Conservation (phyloP, 1,140 invertebrate genomes). For the Drosophila arizonae region DNA sequence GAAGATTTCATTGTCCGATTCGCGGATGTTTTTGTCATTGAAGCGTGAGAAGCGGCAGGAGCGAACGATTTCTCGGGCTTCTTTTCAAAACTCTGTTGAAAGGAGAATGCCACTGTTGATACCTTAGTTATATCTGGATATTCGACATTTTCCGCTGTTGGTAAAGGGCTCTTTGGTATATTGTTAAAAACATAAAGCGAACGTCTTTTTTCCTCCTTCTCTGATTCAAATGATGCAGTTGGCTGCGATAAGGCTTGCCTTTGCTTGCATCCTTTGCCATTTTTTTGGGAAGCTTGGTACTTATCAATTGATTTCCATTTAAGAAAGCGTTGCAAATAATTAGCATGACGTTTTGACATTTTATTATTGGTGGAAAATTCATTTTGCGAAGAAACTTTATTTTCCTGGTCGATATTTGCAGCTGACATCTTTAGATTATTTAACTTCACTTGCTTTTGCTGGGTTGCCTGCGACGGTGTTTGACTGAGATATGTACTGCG, state of each 20-base stretch:
- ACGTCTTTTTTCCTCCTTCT: neutral
- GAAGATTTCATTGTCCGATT: too few species aligned
- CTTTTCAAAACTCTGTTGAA: too few species aligned
- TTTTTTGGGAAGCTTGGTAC: neutral
- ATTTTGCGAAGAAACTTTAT: neutral
- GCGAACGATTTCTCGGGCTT: too few species aligned
- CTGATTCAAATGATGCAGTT: too few species aligned
- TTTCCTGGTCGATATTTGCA: neutral
- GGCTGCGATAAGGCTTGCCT: too few species aligned
- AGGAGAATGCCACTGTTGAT: too few species aligned
- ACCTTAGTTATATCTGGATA: too few species aligned
- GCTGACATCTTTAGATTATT: neutral
- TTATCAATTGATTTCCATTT: neutral
- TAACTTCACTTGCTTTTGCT: neutral
- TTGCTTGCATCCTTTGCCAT: neutral
- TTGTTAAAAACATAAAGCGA: too few species aligned
- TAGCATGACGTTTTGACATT: neutral
- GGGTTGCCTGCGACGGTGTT: conserved; percentile 17
- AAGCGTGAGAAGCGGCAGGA: too few species aligned
- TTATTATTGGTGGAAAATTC: neutral
- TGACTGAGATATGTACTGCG: conserved; percentile 48
- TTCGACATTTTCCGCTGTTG: neutral
- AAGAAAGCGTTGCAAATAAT: conserved; percentile 10
- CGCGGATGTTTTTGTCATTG: too few species aligned
- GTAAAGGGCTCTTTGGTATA: too few species aligned